Evolutionary conservation across 2,797 vertebrate genomes (phyloP).

Genomic region (Microctenopoma steveboyesi): DNA sequence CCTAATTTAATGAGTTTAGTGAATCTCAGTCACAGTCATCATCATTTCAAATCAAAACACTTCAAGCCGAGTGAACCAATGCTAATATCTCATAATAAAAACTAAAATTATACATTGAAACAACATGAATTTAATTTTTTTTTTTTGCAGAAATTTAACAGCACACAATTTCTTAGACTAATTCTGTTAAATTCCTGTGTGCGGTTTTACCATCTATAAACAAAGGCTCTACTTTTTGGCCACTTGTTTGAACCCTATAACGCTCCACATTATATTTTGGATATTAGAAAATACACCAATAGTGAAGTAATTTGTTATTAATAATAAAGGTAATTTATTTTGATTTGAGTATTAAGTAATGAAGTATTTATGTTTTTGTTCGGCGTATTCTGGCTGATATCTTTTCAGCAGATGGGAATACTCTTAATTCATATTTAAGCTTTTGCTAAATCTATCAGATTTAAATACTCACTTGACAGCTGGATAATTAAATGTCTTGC

Average conservation of each 20-base stretch:
- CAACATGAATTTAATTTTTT: too few species aligned
- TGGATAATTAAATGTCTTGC: constrained; percentile 4
- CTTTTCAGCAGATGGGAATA: background rate
- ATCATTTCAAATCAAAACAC: too few species aligned
- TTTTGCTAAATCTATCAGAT: constrained; percentile 8
- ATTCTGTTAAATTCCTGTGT: background rate
- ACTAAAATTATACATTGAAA: too few species aligned
- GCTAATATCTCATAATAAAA: too few species aligned
- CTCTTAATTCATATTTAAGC: background rate
- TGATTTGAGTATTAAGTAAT: too few species aligned
- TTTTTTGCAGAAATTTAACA: too few species aligned
- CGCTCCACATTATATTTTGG: background rate
- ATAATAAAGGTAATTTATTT: background rate
- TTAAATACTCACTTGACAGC: constrained; percentile 1
- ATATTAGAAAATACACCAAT: background rate
- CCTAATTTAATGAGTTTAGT: background rate
- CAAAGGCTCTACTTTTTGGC: background rate
- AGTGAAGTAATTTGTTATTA: background rate
- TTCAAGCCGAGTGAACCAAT: too few species aligned
- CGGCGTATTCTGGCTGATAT: background rate
- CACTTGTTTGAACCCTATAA: background rate
- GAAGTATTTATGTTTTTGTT: too few species aligned
- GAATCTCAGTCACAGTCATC: too few species aligned
- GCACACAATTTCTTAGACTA: background rate
- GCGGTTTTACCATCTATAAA: background rate